Percentiles rank a stretch among this genome's conserved stretches.
These are phyloP conservation scores for Ceratina australensis DNA, from an alignment of 1,140 invertebrate species.

Conservation along the genomic window DNA sequence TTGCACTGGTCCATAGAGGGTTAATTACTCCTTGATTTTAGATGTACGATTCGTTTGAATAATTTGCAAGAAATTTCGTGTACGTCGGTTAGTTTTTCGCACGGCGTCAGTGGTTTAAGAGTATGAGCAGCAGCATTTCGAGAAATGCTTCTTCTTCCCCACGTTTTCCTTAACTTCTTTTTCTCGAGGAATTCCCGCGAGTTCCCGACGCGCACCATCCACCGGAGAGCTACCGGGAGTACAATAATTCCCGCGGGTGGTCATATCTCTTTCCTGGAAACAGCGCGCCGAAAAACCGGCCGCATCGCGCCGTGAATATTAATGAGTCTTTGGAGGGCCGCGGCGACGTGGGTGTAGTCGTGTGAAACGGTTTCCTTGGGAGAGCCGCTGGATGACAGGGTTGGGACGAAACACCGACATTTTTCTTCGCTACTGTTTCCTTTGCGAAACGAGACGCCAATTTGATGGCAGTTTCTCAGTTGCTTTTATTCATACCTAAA, in stretches of 20 bases:
- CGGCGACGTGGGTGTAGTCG: constrained; percentile 47
- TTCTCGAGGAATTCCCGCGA: constrained; percentile 10
- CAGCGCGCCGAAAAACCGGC: constrained; percentile 75
- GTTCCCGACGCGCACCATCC: neutral
- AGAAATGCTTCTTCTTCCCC: neutral
- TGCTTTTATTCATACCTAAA: neutral
- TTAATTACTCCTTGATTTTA: too few species aligned
- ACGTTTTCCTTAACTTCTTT: constrained; percentile 16
- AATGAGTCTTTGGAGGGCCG: constrained; percentile 68
- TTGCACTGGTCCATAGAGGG: too few species aligned
- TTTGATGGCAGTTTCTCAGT: too few species aligned
- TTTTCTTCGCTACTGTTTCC: constrained; percentile 43
- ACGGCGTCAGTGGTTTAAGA: too few species aligned
- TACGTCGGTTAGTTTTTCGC: too few species aligned
- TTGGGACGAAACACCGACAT: constrained; percentile 56
- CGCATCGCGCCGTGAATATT: constrained; percentile 74
- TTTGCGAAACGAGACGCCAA: neutral
- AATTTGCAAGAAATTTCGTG: too few species aligned
- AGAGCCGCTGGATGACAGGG: constrained; percentile 23
- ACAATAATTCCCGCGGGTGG: constrained; percentile 71
- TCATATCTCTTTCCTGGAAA: constrained; percentile 75
- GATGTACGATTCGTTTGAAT: too few species aligned
- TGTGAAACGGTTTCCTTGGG: constrained; percentile 20
- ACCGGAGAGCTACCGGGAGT: constrained; percentile 48
- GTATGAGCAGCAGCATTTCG: neutral